Base-by-base conservation (phyloP, 2,888 invertebrate genomes). In the Lymantria dispar region DNA sequence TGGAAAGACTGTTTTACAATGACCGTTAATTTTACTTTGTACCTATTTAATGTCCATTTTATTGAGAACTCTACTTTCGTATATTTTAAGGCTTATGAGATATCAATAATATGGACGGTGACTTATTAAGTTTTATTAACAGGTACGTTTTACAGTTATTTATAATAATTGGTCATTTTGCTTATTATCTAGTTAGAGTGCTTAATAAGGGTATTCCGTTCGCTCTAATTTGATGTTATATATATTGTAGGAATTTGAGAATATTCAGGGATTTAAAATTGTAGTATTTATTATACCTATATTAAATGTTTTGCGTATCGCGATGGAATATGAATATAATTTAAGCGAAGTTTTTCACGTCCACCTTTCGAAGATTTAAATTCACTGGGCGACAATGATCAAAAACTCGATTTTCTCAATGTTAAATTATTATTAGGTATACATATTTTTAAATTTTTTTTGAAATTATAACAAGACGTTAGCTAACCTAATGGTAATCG, bases 301-400 rank as follows among this genome's bases (percentile, higher is more conserved):
- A 22, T 22, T 22, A 22, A 22, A 22, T n/a, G n/a, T n/a, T n/a
- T n/a, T n/a, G n/a, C n/a, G n/a, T n/a, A n/a, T n/a, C n/a, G n/a
- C n/a, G n/a, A n/a, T n/a, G n/a, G n/a, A n/a, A n/a, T n/a, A n/a
- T n/a, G n/a, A n/a, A n/a, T n/a, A n/a, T n/a, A n/a, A n/a, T n/a
- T n/a, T n/a, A 60, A 63, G 50, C 50, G 74, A 60, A 62, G 74
- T 74, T 75, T 78, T 78, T 76, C 76, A 72, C 75, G 71, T 67
- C 47, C 66, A 38, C 39, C 62, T 56, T 64, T 59, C 56, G 61
- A 60, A 70, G 63, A 60, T 62, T 70, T 66, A 55, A 67, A 70
- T 70, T 67, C 64, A 58, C 57, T 60, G 52, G 12, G 42, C 47
- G 47, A 14, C 7, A 49, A 42, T 57, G 63, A 55, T 57, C 57